Percentiles rank a stretch among this genome's conserved stretches.
phyloP scores from a whole-genome alignment of 2,797 vertebrate species.

The Gymnodraco acuticeps region DNA sequence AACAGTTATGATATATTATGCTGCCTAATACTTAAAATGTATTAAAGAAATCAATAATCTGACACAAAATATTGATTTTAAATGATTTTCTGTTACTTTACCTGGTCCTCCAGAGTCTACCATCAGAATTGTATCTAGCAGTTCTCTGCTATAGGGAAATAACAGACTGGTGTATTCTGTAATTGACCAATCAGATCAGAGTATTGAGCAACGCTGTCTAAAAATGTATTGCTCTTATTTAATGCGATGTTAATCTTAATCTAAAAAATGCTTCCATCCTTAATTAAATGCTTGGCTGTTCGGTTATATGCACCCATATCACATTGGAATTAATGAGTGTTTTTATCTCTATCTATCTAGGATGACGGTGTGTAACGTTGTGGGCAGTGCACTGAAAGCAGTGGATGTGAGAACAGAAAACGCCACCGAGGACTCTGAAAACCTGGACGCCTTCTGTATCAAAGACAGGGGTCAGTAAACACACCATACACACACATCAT shows the following conservation, averaged over 20 bases:
- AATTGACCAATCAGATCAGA: too few species aligned
- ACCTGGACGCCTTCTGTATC: constrained; percentile 88
- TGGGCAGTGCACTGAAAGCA: constrained; percentile 84
- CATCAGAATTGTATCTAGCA: too few species aligned
- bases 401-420: constrained; percentile 90
- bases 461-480: constrained; percentile 89
- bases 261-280: too few species aligned
- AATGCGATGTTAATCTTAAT: too few species aligned
- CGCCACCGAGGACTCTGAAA: constrained; percentile 77
- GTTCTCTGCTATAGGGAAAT: too few species aligned
- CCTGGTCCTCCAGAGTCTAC: too few species aligned
- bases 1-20: too few species aligned
- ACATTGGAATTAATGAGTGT: constrained; percentile 16
- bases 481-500: constrained; percentile 8
- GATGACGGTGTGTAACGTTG: constrained; percentile 87
- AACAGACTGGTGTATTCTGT: too few species aligned
- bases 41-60: neutral
- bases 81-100: too few species aligned
- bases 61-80: too few species aligned
- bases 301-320: constrained; percentile 3
- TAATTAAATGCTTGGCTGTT: neutral
- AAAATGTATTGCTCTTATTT: neutral
- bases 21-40: too few species aligned
- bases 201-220: neutral
- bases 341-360: constrained; percentile 70